Base-by-base conservation (phyloP, 2,888 invertebrate species). In the Noctua pronuba region DNA sequence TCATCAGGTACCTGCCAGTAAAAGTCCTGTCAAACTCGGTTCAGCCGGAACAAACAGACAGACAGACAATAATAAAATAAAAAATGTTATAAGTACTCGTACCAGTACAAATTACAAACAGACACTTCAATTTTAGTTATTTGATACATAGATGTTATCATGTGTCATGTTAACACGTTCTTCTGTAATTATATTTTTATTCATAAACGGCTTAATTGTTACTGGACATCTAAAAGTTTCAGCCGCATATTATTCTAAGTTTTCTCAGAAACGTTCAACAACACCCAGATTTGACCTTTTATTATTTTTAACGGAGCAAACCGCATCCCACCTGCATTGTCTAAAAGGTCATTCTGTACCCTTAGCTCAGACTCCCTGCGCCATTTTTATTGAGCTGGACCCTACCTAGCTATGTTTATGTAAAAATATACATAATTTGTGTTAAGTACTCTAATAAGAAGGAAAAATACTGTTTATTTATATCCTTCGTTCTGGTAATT, bases 261-360 rank as follows among this genome's bases (percentile, higher is more conserved):
- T 75, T 24, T 35, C 41, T 31, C 21, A 24, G 8, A 65, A 77
- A 35, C 3, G 7, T 55, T 4, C 44, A 1, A 10, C 10, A n/a
- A 31, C 31, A 52, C 31, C 28, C 5, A 41, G 21, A 49, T 41
- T 35, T 44, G 24, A 79, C 8, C 28, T 77, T 35, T 69, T 4
- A 41, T 49, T 24, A 41, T 21, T 52, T 49, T 41, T 31, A 11
- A 16, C 24, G 31, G n/a, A 28, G 38, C 35, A 11, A 73, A 7
- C 18, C 31, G 13, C 52, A n/a, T 44, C 52, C 28, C 18, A 21
- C 41, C 44, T 71, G n/a, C 21, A 79, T 49, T 67, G 73, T 44
- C n/a, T 31, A 55, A 55, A 82, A 82, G 55, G 55, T 64, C 67
- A 68, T 24, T 4, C 21, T 38, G 13, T 60, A 24, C 35, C 35